Evolutionary conservation across 2,888 invertebrate species (phyloP).

Genomic region (Pseudoips prasinana): DNA sequence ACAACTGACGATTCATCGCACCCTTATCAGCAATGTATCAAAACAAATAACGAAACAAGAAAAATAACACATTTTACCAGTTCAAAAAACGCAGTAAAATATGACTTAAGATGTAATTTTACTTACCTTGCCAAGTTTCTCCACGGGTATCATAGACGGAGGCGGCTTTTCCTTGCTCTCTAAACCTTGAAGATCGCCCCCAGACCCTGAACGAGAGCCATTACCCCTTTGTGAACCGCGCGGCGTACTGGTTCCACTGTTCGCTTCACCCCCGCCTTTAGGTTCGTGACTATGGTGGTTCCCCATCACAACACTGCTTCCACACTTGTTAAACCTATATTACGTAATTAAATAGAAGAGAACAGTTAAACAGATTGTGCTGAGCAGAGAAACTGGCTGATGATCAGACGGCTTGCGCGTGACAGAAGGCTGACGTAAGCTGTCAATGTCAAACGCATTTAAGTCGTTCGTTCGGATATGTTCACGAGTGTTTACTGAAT

Average conservation of each 20-base stretch:
- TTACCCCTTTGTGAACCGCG: slow-evolving; percentile 72
- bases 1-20: slow-evolving; percentile 21
- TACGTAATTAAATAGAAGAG: slow-evolving; percentile 24
- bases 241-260: slow-evolving; percentile 64
- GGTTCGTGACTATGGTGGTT: slow-evolving; percentile 64
- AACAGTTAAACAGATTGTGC: not conserved
- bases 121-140: slow-evolving; percentile 88
- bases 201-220: slow-evolving; percentile 83
- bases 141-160: slow-evolving; percentile 86
- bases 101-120: not conserved
- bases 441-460: slow-evolving; percentile 20
- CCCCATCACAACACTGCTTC: slow-evolving; percentile 50
- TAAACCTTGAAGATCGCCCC: slow-evolving; percentile 84
- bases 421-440: slow-evolving; percentile 13
- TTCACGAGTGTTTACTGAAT: too few relatives aligned
- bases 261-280: slow-evolving; percentile 47
- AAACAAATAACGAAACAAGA: slow-evolving; percentile 37
- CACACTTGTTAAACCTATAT: slow-evolving; percentile 17
- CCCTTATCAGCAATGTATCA: slow-evolving; percentile 30
- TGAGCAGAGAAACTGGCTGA: slow-evolving; percentile 3
- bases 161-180: slow-evolving; percentile 73
- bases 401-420: slow-evolving; percentile 21
- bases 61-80: slow-evolving; percentile 2
- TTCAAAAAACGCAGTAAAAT: too few relatives aligned
- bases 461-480: slow-evolving; percentile 21